Conservation (phyloP, 2,113 vertebrate genomes). For the Stegastes partitus region DNA sequence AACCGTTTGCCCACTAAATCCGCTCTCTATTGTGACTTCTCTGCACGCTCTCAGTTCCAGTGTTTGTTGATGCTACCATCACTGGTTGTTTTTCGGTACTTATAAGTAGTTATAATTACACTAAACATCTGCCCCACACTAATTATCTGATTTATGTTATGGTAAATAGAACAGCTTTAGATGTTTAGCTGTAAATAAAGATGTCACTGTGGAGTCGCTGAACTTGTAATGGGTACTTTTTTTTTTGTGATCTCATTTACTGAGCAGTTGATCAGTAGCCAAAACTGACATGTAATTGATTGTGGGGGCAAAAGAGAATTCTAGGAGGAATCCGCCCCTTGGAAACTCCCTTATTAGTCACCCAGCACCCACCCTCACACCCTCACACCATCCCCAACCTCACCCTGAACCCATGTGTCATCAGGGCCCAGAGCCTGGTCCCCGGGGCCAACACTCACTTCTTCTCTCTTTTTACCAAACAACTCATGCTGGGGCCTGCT, state of each 20-base stretch:
- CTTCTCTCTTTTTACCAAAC: conserved; percentile 41
- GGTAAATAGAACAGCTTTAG: neutral
- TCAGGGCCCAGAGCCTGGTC: conserved; percentile 5
- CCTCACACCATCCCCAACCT: neutral
- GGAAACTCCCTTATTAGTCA: neutral
- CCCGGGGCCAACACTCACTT: conserved; percentile 21
- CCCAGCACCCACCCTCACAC: neutral
- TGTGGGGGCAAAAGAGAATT: too few relatives aligned
- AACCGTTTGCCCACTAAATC: too few relatives aligned
- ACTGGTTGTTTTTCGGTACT: neutral
- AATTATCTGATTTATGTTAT: neutral
- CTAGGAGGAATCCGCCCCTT: neutral
- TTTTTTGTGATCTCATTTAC: neutral
- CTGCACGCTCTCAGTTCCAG: neutral
- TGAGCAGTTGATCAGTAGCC: neutral
- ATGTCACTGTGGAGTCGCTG: neutral
- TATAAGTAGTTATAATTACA: neutral
- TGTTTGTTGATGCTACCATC: neutral
- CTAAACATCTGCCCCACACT: neutral
- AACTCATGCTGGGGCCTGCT: conserved; percentile 20
- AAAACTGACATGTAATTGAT: neutral
- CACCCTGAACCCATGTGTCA: conserved; percentile 24
- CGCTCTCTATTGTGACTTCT: too few relatives aligned
- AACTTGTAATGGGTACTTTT: too few relatives aligned
- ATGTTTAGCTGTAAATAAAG: neutral